Conservation (phyloP, 2,113 vertebrate genomes). For the Chamaea fasciata region DNA sequence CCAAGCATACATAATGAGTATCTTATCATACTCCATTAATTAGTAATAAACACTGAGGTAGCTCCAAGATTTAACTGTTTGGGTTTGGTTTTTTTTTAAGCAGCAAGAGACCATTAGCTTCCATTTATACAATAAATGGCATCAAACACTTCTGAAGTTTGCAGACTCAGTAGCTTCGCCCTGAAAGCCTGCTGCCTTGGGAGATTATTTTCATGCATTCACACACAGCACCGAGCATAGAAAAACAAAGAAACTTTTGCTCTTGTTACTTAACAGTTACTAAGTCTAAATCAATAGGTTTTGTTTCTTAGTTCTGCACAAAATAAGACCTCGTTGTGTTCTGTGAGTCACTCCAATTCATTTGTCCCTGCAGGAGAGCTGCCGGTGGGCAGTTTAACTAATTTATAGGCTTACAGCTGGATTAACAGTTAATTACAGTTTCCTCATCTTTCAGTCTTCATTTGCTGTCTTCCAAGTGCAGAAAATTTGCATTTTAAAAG, state of each 20-base stretch:
- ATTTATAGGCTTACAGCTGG: background rate
- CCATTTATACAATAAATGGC: background rate
- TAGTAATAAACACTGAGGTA: background rate
- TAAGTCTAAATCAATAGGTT: constrained; percentile 12
- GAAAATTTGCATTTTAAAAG: background rate
- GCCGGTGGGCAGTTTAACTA: background rate
- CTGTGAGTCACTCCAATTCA: background rate
- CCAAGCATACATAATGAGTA: background rate
- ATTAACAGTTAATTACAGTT: background rate
- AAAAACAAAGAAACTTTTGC: constrained; percentile 25
- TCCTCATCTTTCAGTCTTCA: background rate
- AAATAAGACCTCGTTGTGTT: background rate
- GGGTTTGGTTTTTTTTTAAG: background rate
- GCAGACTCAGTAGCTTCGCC: background rate
- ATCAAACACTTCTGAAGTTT: background rate
- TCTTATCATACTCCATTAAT: background rate
- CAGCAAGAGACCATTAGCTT: background rate
- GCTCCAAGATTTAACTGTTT: background rate
- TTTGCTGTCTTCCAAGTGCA: background rate
- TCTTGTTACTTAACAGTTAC: background rate
- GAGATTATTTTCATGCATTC: background rate
- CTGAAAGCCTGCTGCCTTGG: background rate
- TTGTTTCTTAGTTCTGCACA: background rate
- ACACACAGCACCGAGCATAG: background rate
- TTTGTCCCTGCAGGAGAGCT: background rate